Percentiles rank a stretch among this genome's conserved stretches.
These are phyloP conservation scores for Hippocampus zosterae DNA, from an alignment of 2,113 vertebrate genomes.

Conservation along the genomic window DNA sequence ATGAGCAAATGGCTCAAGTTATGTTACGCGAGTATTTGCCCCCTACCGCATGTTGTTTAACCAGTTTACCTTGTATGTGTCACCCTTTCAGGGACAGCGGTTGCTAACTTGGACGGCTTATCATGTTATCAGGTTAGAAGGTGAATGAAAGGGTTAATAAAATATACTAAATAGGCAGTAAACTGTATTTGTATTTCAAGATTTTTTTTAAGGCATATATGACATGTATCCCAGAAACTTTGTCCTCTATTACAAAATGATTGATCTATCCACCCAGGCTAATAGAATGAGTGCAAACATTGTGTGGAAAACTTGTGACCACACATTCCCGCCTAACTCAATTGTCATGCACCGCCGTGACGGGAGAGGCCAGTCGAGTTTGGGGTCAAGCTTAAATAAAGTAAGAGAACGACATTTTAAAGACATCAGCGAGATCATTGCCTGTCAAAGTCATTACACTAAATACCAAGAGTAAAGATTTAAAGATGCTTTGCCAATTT, in stretches of 20 bases:
- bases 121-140: no score
- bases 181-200: not conserved
- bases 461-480: not conserved
- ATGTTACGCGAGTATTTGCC: not conserved
- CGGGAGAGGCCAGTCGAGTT: slow-evolving; percentile 3
- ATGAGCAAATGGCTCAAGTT: not conserved
- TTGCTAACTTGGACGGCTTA: no score
- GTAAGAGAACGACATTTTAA: not conserved
- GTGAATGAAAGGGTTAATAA: no score
- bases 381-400: slow-evolving; percentile 18
- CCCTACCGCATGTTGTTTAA: not conserved
- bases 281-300: slow-evolving; percentile 13
- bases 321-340: slow-evolving; percentile 25
- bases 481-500: no score
- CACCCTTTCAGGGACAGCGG: no score
- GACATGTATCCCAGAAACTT: not conserved
- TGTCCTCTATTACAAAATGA: not conserved
- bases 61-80: not conserved
- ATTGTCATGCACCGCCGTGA: slow-evolving; percentile 11
- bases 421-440: not conserved
- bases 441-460: not conserved
- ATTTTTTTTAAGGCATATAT: not conserved
- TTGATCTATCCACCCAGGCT: not conserved
- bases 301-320: slow-evolving; percentile 36
- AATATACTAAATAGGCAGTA: no score